These are phyloP conservation scores for Pseudomugil tenellus DNA, from an alignment of 2,797 vertebrate genomes.

Conservation along the genomic window DNA sequence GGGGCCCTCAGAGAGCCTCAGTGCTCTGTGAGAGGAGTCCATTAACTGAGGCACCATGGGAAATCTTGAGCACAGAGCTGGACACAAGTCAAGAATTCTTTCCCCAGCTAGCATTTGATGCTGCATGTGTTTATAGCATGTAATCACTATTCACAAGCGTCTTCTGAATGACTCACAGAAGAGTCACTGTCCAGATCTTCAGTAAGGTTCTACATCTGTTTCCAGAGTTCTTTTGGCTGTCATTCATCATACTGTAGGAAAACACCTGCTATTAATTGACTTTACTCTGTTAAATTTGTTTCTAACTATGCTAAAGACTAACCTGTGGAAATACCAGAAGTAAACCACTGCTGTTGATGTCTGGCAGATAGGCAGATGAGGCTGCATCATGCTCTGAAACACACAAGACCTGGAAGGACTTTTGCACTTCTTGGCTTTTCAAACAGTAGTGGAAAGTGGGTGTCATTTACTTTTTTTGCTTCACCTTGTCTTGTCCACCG, in stretches of 20 bases:
- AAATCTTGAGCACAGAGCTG: slow-evolving; percentile 51
- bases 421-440: too few species aligned
- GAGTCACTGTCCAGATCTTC: not conserved
- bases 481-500: too few species aligned
- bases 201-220: not conserved
- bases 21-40: slow-evolving; percentile 52
- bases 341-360: too few species aligned
- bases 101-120: slow-evolving; percentile 8
- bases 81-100: slow-evolving; percentile 26
- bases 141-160: not conserved
- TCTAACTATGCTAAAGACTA: not conserved
- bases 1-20: slow-evolving; percentile 55
- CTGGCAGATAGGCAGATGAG: too few species aligned
- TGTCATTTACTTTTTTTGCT: too few species aligned
- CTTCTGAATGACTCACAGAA: not conserved
- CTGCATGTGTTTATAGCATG: not conserved
- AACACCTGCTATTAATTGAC: not conserved
- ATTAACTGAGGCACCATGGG: slow-evolving; percentile 60
- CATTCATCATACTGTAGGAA: not conserved
- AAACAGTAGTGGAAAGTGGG: too few species aligned
- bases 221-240: not conserved
- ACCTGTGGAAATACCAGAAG: too few species aligned
- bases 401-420: too few species aligned
- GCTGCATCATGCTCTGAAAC: too few species aligned
- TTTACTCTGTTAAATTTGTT: not conserved